A percentile compares a stretch with the other conserved stretches of the same genome.
Conservation (phyloP, 2,888 invertebrate species). For the Agrenia bidenticulata region DNA sequence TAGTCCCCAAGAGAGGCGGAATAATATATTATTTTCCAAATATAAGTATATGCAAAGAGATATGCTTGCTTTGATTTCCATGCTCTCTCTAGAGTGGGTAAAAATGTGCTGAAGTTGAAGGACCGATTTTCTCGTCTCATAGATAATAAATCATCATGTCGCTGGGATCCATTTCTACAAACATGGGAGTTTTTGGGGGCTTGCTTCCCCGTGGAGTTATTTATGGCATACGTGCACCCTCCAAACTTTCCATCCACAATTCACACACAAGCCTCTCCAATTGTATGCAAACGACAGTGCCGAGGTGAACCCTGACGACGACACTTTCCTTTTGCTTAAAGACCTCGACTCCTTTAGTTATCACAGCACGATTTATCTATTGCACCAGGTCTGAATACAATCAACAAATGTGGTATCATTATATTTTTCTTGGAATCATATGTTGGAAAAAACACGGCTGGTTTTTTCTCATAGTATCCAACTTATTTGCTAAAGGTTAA, state of each 20-base stretch:
- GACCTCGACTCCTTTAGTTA: background rate
- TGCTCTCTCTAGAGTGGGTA: background rate
- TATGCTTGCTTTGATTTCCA: no score
- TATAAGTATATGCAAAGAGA: no score
- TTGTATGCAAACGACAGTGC: constrained; percentile 9
- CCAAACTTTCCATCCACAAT: constrained; percentile 21
- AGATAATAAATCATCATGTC: constrained; percentile 52
- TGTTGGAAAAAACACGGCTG: no score
- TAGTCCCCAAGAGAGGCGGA: no score
- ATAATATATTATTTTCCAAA: no score
- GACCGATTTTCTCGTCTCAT: constrained; percentile 41
- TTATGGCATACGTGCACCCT: constrained; percentile 48
- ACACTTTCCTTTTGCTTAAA: constrained; percentile 6
- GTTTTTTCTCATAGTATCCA: no score
- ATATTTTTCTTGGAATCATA: no score
- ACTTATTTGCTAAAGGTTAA: no score
- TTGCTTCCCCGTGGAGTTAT: constrained; percentile 50
- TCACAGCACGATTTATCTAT: constrained; percentile 9
- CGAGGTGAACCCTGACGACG: constrained; percentile 3
- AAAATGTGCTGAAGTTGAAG: constrained; percentile 36
- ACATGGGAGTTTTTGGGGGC: constrained; percentile 43
- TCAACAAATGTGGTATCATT: background rate
- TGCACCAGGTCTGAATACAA: background rate
- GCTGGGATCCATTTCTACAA: constrained; percentile 48
- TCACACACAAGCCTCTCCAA: background rate